Evolutionary conservation across 2,888 invertebrate genomes (phyloP).

Genomic region (Drosophila pseudotalamancana): DNA sequence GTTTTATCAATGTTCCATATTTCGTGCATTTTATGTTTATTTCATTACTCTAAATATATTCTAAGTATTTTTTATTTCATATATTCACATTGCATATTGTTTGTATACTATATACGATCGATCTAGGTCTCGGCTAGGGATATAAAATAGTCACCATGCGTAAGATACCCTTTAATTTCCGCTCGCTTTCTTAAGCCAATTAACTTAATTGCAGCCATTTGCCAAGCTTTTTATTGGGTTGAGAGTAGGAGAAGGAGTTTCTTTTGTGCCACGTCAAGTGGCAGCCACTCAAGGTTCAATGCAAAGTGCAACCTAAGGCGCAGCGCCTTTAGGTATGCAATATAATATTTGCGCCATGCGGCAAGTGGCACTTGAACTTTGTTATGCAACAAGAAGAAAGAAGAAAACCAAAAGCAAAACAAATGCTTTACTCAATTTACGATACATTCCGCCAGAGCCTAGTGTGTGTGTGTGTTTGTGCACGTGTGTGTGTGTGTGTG

Average conservation of each 20-base stretch:
- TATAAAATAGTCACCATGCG: too few species aligned
- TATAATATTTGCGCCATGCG: constrained; percentile 17
- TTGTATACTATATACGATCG: too few species aligned
- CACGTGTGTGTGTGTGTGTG: background rate
- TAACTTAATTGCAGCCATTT: constrained; percentile 67
- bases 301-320: constrained; percentile 2
- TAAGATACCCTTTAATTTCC: background rate
- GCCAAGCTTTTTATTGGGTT: constrained; percentile 5
- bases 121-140: too few species aligned
- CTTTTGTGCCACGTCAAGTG: constrained; percentile 30
- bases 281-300: constrained; percentile 39
- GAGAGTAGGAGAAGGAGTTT: too few species aligned
- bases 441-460: constrained; percentile 1
- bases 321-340: constrained; percentile 33
- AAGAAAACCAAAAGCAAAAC: constrained; percentile 1
- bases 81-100: too few species aligned
- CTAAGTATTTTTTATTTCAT: too few species aligned
- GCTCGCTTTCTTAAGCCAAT: constrained; percentile 42
- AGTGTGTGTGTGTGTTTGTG: background rate
- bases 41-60: too few species aligned
- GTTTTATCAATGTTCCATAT: too few species aligned
- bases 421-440: constrained; percentile 17
- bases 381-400: background rate
- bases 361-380: constrained; percentile 27
- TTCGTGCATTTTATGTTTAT: too few species aligned